phyloP scores from a whole-genome alignment of 1,140 invertebrate genomes.

The Procambarus clarkii region DNA sequence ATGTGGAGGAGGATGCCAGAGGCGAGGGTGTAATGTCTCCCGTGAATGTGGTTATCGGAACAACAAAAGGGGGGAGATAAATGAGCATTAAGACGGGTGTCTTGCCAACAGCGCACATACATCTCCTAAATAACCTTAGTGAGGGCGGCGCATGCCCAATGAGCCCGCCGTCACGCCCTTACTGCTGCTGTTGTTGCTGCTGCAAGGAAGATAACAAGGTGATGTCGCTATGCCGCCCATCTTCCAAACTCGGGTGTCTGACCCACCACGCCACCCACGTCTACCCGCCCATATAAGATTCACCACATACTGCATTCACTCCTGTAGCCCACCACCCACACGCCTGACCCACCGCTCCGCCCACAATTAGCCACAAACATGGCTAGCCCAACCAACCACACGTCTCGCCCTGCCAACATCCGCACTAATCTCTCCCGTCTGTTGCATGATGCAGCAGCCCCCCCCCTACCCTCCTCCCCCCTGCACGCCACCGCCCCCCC shows the following conservation, averaged over 20 bases:
- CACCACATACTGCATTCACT: no score
- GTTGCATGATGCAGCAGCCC: no score
- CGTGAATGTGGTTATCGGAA: neutral
- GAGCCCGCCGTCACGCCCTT: slow-evolving; percentile 4
- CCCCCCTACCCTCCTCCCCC: no score
- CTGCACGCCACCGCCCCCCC: no score
- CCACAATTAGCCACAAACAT: neutral
- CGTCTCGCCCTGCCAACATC: neutral
- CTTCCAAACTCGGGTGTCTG: no score
- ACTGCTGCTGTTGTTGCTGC: neutral
- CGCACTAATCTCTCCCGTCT: neutral
- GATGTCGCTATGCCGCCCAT: neutral
- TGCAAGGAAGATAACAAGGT: neutral
- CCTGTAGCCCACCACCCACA: no score
- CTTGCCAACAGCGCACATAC: neutral
- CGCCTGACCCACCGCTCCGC: neutral
- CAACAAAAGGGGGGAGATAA: neutral
- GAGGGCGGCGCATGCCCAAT: slow-evolving; percentile 16
- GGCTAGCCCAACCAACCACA: neutral
- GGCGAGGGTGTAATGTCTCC: neutral
- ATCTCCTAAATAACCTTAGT: slow-evolving; percentile 5
- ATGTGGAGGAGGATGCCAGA: neutral
- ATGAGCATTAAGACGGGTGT: neutral
- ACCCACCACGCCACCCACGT: neutral
- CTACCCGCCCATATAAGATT: no score